These are phyloP conservation scores for Astur gentilis DNA, from an alignment of 2,113 vertebrate species.

Conservation along the genomic window DNA sequence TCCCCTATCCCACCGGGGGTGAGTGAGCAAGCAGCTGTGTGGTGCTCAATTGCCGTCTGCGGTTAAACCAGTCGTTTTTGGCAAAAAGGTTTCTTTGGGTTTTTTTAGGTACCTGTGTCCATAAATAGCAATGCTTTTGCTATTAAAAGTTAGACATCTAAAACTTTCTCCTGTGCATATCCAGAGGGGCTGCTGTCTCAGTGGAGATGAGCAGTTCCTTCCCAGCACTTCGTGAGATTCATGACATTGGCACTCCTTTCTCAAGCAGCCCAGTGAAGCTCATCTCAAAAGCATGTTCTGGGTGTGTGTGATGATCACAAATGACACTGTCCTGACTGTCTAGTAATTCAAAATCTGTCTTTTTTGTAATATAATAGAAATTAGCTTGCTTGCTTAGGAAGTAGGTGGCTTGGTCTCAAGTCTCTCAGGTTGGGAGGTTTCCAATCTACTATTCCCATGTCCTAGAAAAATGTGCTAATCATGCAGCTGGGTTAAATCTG, in stretches of 20 bases:
- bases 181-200: background rate
- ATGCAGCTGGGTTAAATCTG: background rate
- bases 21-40: no score
- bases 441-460: background rate
- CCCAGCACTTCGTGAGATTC: background rate
- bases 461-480: constrained; percentile 24
- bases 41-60: no score
- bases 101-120: background rate
- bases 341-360: background rate
- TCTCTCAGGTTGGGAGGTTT: background rate
- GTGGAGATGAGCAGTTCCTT: background rate
- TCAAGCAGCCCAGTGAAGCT: background rate
- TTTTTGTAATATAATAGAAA: background rate
- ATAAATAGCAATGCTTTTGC: background rate
- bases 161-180: background rate
- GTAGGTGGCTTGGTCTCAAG: background rate
- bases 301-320: background rate
- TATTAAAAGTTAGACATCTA: background rate
- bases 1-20: no score
- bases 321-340: background rate
- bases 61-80: background rate
- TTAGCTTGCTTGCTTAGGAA: background rate
- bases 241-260: background rate
- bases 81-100: background rate
- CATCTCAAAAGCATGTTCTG: background rate